These are phyloP conservation scores for Amblyornis subalaris DNA, from an alignment of 2,113 vertebrate genomes.

Conservation along the genomic window DNA sequence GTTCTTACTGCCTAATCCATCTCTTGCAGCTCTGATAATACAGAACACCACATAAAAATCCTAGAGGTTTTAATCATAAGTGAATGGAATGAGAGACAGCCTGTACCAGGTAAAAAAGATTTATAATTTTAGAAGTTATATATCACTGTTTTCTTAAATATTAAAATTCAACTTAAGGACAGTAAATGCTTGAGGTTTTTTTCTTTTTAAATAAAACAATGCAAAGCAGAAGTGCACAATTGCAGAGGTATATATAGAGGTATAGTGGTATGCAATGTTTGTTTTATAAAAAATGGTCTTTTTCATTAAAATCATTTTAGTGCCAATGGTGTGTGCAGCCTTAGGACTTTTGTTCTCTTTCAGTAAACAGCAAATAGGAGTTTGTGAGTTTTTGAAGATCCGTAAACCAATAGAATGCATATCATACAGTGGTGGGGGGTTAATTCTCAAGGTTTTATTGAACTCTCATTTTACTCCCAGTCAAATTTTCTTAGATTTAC, in stretches of 20 bases:
- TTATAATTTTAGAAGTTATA: not conserved
- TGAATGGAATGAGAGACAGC: conserved; percentile 87
- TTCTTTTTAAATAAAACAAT: not conserved
- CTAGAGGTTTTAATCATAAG: conserved; percentile 89
- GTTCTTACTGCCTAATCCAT: not conserved
- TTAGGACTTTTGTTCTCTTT: not conserved
- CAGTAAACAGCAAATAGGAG: not conserved
- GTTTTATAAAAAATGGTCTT: not conserved
- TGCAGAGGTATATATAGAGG: no score
- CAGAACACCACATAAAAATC: conserved; percentile 85
- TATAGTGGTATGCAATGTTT: not conserved
- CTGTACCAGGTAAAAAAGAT: conserved; percentile 85
- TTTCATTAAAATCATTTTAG: not conserved
- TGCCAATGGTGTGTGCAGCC: not conserved
- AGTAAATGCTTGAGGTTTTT: not conserved
- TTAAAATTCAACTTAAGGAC: not conserved
- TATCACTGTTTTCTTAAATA: not conserved
- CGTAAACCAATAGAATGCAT: not conserved
- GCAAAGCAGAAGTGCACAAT: not conserved
- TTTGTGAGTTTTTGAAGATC: not conserved
- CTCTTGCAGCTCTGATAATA: conserved; percentile 83
- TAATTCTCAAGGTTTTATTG: not conserved
- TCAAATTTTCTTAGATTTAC: not conserved
- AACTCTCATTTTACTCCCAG: not conserved
- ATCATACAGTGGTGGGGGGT: not conserved